Evolutionary conservation across 2,797 vertebrate genomes (phyloP).

Genomic region (Sylvia borin): DNA sequence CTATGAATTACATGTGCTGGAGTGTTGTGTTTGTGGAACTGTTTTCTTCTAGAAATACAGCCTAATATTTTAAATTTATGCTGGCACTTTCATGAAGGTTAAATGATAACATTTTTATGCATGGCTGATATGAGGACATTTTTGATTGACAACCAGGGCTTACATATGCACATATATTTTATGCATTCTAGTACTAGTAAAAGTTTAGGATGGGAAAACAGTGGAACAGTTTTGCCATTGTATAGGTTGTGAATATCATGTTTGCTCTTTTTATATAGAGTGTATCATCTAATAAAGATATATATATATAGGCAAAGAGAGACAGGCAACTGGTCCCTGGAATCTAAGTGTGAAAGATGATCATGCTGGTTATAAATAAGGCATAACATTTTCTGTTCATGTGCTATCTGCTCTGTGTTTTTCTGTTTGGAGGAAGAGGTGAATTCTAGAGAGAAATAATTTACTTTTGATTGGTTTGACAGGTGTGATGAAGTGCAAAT

Average conservation of each 20-base stretch:
- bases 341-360: not conserved
- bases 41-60: not conserved
- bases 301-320: not conserved
- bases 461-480: constrained; percentile 53
- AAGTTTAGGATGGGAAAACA: not conserved
- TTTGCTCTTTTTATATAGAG: not conserved
- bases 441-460: constrained; percentile 13
- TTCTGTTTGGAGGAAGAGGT: constrained; percentile 17
- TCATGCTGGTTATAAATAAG: not conserved
- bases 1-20: not conserved
- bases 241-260: not conserved
- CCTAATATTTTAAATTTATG: not conserved
- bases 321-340: not conserved
- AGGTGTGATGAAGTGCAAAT: constrained; percentile 63
- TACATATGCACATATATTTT: not conserved
- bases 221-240: not conserved
- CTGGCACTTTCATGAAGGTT: not conserved
- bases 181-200: not conserved
- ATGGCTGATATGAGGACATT: not conserved
- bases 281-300: not conserved
- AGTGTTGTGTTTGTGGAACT: not conserved
- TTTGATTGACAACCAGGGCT: not conserved
- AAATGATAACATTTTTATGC: not conserved
- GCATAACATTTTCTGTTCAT: not conserved
- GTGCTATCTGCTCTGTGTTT: not conserved